Percentiles rank a stretch among this genome's conserved stretches.
Evolutionary conservation across 2,888 invertebrate species (phyloP).

Genomic region (Serrognathus titanus): DNA sequence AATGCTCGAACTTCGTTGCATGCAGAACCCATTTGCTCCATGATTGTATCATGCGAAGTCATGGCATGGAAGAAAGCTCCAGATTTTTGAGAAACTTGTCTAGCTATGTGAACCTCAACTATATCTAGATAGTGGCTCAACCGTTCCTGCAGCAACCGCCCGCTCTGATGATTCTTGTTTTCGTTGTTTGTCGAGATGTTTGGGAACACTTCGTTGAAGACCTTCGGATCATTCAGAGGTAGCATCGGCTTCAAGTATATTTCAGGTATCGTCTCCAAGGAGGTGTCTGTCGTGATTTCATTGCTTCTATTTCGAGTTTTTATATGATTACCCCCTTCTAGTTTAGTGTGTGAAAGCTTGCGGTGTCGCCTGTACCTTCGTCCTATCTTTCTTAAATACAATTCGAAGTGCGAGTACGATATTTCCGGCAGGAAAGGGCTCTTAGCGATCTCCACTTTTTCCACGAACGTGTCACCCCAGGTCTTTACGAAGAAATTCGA

Average conservation of each 20-base stretch:
- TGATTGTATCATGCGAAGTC: constrained; percentile 95
- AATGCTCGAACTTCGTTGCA: constrained; percentile 71
- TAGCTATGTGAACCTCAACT: constrained; percentile 90
- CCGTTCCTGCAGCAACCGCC: constrained; percentile 79
- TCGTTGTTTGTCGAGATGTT: constrained; percentile 51
- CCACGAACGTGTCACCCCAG: constrained; percentile 95
- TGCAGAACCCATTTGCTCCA: constrained; percentile 89
- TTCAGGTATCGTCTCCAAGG: constrained; percentile 63
- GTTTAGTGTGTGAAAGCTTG: constrained; percentile 46
- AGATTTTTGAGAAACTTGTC: constrained; percentile 91
- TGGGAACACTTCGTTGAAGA: constrained; percentile 83
- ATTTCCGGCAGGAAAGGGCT: constrained; percentile 83
- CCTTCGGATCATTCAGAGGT: constrained; percentile 73
- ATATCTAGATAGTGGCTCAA: constrained; percentile 92
- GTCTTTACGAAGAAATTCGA: constrained; percentile 93
- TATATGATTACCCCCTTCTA: constrained; percentile 31
- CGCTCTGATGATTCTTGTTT: constrained; percentile 46
- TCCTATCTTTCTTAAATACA: constrained; percentile 77
- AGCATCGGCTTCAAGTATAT: constrained; percentile 80
- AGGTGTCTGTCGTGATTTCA: constrained; percentile 39
- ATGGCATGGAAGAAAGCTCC: constrained; percentile 98
- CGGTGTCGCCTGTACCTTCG: constrained; percentile 64
- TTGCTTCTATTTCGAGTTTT: constrained; percentile 31
- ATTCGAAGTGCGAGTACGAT: constrained; percentile 78
- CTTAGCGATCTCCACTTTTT: constrained; percentile 67